Evolutionary conservation across 1,140 invertebrate species (phyloP).

Genomic region (Heliconius hewitsoni): DNA sequence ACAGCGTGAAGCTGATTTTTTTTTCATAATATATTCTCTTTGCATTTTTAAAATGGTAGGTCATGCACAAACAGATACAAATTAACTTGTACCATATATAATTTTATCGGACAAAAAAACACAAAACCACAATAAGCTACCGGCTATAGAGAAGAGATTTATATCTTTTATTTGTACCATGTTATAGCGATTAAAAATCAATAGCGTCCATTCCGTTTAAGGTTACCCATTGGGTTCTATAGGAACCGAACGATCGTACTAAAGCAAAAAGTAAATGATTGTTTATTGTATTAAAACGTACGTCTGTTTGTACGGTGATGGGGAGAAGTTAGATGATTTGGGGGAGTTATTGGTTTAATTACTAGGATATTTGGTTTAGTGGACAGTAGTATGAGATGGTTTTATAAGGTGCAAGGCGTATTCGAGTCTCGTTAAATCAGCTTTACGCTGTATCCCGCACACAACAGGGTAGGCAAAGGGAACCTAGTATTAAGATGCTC

Average conservation of each 20-base stretch:
- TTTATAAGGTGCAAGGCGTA: neutral
- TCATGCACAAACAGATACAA: neutral
- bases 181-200: conserved; percentile 62
- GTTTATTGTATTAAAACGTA: conserved; percentile 73
- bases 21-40: no score
- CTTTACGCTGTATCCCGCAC: no score
- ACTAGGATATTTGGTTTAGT: neutral
- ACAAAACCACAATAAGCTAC: neutral
- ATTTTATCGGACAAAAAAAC: neutral
- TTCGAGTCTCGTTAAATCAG: neutral
- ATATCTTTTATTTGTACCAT: conserved; percentile 15
- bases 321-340: conserved; percentile 31
- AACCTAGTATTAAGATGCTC: no score
- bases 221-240: conserved; percentile 21
- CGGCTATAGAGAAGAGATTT: conserved; percentile 17
- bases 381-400: no score
- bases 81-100: conserved; percentile 10
- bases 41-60: no score
- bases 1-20: no score
- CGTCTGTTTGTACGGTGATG: conserved; percentile 48
- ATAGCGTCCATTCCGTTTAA: conserved; percentile 49
- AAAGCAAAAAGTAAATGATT: conserved; percentile 61
- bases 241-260: conserved; percentile 52
- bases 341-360: neutral
- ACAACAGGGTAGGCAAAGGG: no score